These are phyloP conservation scores for Hormaphis cornu DNA, from an alignment of 1,140 invertebrate species.

Conservation along the genomic window DNA sequence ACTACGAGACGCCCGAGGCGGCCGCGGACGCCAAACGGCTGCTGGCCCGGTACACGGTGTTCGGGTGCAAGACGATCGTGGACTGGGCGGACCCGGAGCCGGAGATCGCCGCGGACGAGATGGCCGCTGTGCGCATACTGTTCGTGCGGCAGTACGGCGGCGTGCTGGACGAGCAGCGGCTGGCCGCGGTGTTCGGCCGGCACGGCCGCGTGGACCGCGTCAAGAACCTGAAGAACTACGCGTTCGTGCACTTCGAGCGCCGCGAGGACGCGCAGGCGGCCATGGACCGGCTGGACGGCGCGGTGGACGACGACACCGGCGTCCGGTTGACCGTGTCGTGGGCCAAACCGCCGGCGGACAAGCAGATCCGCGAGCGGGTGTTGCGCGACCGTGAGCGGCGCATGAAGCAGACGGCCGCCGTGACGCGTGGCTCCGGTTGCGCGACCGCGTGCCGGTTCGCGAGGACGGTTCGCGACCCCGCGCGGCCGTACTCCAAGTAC, in stretches of 20 bases:
- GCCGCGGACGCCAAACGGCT: neutral
- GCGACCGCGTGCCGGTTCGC: neutral
- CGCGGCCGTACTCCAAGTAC: neutral
- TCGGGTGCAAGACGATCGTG: constrained; percentile 13
- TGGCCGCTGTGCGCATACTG: neutral
- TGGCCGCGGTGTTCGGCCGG: neutral
- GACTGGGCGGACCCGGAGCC: constrained; percentile 26
- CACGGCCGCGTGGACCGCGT: neutral
- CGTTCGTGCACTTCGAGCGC: constrained; percentile 3
- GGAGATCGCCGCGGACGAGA: neutral
- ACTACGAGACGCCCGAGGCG: neutral
- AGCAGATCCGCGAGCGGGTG: neutral
- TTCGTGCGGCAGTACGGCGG: neutral
- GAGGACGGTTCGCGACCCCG: no score
- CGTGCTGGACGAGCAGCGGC: neutral
- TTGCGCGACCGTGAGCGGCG: neutral
- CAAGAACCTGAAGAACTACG: constrained; percentile 9
- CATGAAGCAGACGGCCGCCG: neutral
- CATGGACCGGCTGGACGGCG: neutral
- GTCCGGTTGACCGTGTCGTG: neutral
- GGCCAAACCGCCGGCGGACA: constrained; percentile 4
- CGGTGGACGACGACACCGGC: neutral
- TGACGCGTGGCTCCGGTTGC: neutral
- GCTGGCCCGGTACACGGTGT: neutral
- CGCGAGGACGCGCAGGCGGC: neutral